Conservation (phyloP, 2,797 vertebrate species). For the Bradypodion ventrale region DNA sequence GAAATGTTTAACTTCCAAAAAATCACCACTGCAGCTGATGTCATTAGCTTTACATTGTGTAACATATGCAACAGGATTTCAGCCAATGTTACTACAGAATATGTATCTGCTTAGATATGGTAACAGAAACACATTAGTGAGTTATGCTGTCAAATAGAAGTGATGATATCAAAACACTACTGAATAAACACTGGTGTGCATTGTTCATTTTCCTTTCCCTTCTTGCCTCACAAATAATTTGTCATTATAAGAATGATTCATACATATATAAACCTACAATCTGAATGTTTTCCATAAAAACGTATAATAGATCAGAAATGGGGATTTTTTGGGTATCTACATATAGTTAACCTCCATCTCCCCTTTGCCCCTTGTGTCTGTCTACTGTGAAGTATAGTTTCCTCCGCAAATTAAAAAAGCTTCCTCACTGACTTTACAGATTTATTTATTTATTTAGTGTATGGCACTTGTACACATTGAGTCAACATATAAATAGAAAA, state of each 20-base stretch:
- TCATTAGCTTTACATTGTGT: too few species aligned
- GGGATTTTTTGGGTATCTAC: neutral
- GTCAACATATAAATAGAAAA: too few species aligned
- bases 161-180: constrained; percentile 25
- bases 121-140: neutral
- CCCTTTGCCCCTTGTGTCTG: neutral
- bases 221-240: constrained; percentile 1
- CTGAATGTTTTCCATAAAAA: constrained; percentile 19
- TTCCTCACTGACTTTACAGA: neutral
- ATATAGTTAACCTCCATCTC: neutral
- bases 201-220: neutral
- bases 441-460: too few species aligned
- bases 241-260: neutral
- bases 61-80: too few species aligned
- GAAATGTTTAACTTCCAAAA: too few species aligned
- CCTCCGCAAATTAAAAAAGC: neutral
- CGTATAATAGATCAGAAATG: neutral
- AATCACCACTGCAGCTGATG: too few species aligned
- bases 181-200: neutral
- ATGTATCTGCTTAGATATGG: constrained; percentile 21
- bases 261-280: constrained; percentile 23
- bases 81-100: constrained; percentile 4
- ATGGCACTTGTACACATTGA: too few species aligned
- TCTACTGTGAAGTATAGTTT: constrained; percentile 6
- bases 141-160: constrained; percentile 11